Evolutionary conservation across 2,113 vertebrate genomes (phyloP).

Genomic region (Chitala chitala): DNA sequence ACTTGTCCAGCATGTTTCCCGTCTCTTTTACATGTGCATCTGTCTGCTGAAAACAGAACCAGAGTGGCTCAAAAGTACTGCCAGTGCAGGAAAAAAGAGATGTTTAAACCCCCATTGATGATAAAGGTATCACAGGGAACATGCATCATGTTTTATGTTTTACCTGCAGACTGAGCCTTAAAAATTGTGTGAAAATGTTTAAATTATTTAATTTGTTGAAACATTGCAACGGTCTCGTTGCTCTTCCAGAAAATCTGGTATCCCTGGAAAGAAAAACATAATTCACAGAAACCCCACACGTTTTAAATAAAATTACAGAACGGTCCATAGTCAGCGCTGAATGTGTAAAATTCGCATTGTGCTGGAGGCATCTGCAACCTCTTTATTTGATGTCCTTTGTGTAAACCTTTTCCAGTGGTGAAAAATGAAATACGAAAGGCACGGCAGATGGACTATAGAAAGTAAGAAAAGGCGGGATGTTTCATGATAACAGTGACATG

Average conservation of each 20-base stretch:
- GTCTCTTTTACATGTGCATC: constrained; percentile 3
- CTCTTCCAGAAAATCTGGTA: too few relatives aligned
- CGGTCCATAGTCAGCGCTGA: neutral
- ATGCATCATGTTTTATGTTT: too few relatives aligned
- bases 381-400: too few relatives aligned
- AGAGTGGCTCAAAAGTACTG: neutral
- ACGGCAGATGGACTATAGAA: neutral
- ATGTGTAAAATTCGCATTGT: neutral
- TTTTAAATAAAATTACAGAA: too few relatives aligned
- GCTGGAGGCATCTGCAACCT: neutral
- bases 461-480: neutral
- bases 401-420: too few relatives aligned
- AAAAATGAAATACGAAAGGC: too few relatives aligned
- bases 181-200: too few relatives aligned
- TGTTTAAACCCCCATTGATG: neutral
- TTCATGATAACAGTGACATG: neutral
- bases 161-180: too few relatives aligned
- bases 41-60: neutral
- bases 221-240: too few relatives aligned
- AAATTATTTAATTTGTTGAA: too few relatives aligned
- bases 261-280: too few relatives aligned
- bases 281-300: too few relatives aligned
- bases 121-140: neutral
- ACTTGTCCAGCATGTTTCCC: neutral
- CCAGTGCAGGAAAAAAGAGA: neutral